These are phyloP conservation scores for Calycopis cecrops DNA, from an alignment of 1,140 invertebrate species.

Conservation along the genomic window DNA sequence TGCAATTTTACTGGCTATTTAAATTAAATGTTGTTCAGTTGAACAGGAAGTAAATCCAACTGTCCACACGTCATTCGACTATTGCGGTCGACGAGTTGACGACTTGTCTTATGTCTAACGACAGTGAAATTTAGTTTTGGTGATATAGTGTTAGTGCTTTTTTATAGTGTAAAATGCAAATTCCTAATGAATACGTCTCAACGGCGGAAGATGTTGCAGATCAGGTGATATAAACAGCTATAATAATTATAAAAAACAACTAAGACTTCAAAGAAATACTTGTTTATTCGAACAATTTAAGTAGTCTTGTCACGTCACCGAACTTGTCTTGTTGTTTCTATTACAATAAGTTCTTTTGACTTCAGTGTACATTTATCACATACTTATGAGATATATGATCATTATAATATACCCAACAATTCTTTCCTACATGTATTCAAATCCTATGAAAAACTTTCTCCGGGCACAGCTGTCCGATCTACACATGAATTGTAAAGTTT, in stretches of 20 bases:
- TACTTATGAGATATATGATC: too few relatives aligned
- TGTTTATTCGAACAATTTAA: not conserved
- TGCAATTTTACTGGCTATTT: not conserved
- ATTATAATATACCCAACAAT: too few relatives aligned
- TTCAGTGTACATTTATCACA: too few relatives aligned
- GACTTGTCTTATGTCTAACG: constrained; percentile 29
- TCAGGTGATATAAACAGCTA: constrained; percentile 79
- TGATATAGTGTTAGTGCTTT: constrained; percentile 54
- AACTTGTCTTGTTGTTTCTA: constrained; percentile 34
- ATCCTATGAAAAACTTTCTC: too few relatives aligned
- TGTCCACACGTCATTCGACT: constrained; percentile 69
- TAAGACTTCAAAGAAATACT: not conserved
- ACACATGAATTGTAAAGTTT: too few relatives aligned
- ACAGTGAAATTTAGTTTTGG: constrained; percentile 56
- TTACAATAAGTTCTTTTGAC: not conserved
- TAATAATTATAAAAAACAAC: not conserved
- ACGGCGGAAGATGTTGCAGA: constrained; percentile 96
- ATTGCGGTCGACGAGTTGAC: constrained; percentile 18
- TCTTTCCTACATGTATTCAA: too few relatives aligned
- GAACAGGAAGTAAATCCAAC: constrained; percentile 63
- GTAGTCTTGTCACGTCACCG: constrained; percentile 69
- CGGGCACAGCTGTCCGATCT: too few relatives aligned
- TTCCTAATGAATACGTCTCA: constrained; percentile 91
- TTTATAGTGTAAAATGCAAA: constrained; percentile 80
- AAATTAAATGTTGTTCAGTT: constrained; percentile 23